A percentile compares a stretch with the other conserved stretches of the same genome.
phyloP scores from a whole-genome alignment of 2,888 invertebrate species.

The Phengaris alcon region DNA sequence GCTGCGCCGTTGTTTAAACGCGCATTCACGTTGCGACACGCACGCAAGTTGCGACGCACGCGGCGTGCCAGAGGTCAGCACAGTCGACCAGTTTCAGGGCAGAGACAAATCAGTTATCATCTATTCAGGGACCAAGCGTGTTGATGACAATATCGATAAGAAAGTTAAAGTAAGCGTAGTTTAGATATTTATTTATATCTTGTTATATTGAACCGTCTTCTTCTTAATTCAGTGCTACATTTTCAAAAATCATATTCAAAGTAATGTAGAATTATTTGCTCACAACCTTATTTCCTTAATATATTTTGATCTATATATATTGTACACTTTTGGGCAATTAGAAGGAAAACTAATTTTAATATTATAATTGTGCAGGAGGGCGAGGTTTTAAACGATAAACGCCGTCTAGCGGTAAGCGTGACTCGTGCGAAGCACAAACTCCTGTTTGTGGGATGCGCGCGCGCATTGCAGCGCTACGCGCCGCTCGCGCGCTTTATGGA shows the following conservation, averaged over 20 bases:
- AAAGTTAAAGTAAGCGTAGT: constrained; percentile 54
- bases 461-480: constrained; percentile 80
- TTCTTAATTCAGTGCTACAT: too few relatives aligned
- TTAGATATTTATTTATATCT: background rate
- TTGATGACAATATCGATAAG: constrained; percentile 45
- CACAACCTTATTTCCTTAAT: background rate
- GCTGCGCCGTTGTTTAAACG: constrained; percentile 55
- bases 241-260: too few relatives aligned
- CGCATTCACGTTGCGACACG: background rate
- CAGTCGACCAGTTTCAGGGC: constrained; percentile 98
- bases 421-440: constrained; percentile 95
- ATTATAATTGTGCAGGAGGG: constrained; percentile 65
- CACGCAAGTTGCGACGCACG: background rate
- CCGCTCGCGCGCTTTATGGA: constrained; percentile 55
- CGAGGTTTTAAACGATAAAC: constrained; percentile 91
- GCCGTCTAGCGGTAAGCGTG: constrained; percentile 95
- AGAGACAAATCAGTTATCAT: constrained; percentile 94
- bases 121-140: constrained; percentile 86
- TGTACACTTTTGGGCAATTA: too few relatives aligned
- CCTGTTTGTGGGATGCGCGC: constrained; percentile 87
- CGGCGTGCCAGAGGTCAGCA: constrained; percentile 85
- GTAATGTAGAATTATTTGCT: background rate
- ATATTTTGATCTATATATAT: too few relatives aligned
- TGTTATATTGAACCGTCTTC: background rate
- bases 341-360: background rate